Evolutionary conservation across 2,888 invertebrate genomes (phyloP).

Genomic region (Cheilosia vulpina): DNA sequence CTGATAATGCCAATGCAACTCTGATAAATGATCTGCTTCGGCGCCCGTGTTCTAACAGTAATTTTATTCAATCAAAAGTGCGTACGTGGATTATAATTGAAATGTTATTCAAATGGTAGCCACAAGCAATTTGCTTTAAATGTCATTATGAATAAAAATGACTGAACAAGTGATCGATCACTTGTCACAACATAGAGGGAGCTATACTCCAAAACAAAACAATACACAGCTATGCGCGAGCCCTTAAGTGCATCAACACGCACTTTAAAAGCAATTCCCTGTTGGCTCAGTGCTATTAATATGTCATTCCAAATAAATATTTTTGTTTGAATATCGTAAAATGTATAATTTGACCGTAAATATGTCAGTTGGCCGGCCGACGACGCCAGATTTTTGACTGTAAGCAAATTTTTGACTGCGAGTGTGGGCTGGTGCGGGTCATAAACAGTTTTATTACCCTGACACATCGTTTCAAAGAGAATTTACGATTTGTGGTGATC

Average conservation of each 20-base stretch:
- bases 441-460: conserved; percentile 24
- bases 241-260: not conserved
- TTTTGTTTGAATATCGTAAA: conserved; percentile 40
- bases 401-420: not conserved
- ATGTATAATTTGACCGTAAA: conserved; percentile 31
- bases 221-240: not conserved
- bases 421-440: conserved; percentile 10
- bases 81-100: conserved; percentile 1
- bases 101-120: conserved; percentile 50
- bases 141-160: conserved; percentile 48
- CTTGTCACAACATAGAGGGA: not conserved
- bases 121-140: conserved; percentile 56
- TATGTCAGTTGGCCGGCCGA: conserved; percentile 27
- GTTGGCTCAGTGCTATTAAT: not conserved
- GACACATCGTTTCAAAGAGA: conserved; percentile 9
- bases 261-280: not conserved
- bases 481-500: conserved; percentile 23
- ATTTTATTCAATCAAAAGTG: conserved; percentile 6
- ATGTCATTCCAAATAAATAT: not conserved
- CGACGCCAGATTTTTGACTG: conserved; percentile 24
- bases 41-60: conserved; percentile 24
- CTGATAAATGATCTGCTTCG: conserved; percentile 40
- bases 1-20: conserved; percentile 34
- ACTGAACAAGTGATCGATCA: conserved; percentile 54
- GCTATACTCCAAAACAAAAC: not conserved